A percentile compares a stretch with the other conserved stretches of the same genome.
Evolutionary conservation across 2,888 invertebrate species (phyloP).

Genomic region (Apamea epomidion): DNA sequence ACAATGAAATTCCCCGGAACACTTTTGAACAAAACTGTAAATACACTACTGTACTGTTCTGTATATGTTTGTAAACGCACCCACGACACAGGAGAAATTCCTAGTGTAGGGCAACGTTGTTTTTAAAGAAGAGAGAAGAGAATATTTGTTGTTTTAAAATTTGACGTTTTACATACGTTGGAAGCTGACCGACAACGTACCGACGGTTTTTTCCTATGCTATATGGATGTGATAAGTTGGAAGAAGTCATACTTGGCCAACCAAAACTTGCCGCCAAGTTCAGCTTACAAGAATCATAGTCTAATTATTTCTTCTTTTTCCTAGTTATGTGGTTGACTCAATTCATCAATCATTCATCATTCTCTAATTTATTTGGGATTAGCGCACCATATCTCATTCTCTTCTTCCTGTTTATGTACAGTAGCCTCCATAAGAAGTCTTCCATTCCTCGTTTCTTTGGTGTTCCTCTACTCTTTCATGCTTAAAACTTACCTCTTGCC

Average conservation of each 20-base stretch:
- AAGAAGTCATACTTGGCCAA: background rate
- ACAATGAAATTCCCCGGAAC: background rate
- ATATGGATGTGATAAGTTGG: background rate
- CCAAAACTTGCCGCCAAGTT: too few relatives aligned
- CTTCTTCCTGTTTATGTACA: background rate
- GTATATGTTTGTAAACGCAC: too few relatives aligned
- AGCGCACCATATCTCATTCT: background rate
- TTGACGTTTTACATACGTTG: background rate
- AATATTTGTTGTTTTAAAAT: background rate
- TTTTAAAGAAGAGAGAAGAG: too few relatives aligned
- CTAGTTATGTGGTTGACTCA: background rate
- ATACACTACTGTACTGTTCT: too few relatives aligned
- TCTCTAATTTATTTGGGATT: background rate
- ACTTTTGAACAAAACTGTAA: background rate
- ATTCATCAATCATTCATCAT: too few relatives aligned
- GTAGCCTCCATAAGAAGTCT: too few relatives aligned
- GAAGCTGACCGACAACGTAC: background rate
- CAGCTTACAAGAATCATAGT: background rate
- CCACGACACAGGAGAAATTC: too few relatives aligned
- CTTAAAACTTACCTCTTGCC: background rate
- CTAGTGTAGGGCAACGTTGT: too few relatives aligned
- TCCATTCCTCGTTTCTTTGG: background rate
- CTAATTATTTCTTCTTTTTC: background rate
- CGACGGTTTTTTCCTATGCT: too few relatives aligned
- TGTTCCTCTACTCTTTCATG: background rate